Evolutionary conservation across 2,113 vertebrate genomes (phyloP).

Genomic region (Macquaria australasica): DNA sequence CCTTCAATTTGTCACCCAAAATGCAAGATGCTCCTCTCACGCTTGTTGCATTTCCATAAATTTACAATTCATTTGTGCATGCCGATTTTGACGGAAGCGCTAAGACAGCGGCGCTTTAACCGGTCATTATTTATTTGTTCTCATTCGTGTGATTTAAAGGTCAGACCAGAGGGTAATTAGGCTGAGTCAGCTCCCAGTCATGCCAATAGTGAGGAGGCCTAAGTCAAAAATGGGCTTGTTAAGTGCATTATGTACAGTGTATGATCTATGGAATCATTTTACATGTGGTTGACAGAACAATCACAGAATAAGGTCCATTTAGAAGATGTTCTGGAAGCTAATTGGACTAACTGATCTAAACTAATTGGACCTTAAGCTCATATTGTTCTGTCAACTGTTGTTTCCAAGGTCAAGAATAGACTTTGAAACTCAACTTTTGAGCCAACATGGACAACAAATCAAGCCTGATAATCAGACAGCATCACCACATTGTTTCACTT

Average conservation of each 20-base stretch:
- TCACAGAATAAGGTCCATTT: background rate
- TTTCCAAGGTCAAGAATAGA: background rate
- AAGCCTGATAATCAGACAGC: background rate
- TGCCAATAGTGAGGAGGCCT: slow-evolving; percentile 60
- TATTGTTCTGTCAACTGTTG: background rate
- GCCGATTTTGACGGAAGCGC: slow-evolving; percentile 71
- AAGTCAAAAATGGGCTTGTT: slow-evolving; percentile 25
- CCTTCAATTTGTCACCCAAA: slow-evolving; percentile 75
- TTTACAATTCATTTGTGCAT: slow-evolving; percentile 76
- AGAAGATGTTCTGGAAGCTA: background rate
- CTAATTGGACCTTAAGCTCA: background rate
- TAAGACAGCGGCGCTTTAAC: slow-evolving; percentile 71
- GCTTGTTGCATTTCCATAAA: slow-evolving; percentile 79
- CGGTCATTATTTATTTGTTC: slow-evolving; percentile 83
- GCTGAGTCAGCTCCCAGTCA: slow-evolving; percentile 78
- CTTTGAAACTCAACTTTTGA: background rate
- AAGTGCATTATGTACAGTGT: background rate
- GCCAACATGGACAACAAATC: background rate
- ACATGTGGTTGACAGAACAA: background rate
- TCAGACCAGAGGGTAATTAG: slow-evolving; percentile 77
- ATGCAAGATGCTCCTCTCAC: slow-evolving; percentile 56
- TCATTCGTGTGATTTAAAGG: slow-evolving; percentile 82
- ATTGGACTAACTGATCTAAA: no score
- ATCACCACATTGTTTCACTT: background rate
- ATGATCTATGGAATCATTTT: background rate